These are phyloP conservation scores for Athetis lepigone DNA, from an alignment of 2,888 invertebrate species.

Conservation along the genomic window DNA sequence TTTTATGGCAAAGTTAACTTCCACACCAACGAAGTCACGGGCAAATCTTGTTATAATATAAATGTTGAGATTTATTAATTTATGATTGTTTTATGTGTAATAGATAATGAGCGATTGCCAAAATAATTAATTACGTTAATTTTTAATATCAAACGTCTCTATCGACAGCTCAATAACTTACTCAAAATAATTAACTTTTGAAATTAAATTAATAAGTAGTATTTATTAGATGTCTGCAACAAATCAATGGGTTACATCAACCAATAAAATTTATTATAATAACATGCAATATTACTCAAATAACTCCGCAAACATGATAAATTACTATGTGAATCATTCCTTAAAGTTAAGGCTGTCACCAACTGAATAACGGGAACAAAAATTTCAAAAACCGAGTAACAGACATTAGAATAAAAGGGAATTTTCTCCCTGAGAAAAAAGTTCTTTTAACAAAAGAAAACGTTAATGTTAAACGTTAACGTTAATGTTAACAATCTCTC, in stretches of 20 bases:
- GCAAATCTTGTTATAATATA: no score
- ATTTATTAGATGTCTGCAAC: slow-evolving; percentile 6
- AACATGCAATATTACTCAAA: slow-evolving; percentile 25
- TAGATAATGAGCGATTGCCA: slow-evolving; percentile 18
- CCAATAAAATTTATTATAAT: slow-evolving; percentile 37
- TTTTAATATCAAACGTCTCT: slow-evolving; percentile 14
- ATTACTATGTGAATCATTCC: slow-evolving; percentile 25
- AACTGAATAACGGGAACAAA: no score
- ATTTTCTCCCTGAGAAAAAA: no score
- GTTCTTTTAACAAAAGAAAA: no score
- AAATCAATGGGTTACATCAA: slow-evolving; percentile 27
- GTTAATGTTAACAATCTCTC: no score
- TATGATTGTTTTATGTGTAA: neutral
- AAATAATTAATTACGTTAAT: slow-evolving; percentile 33
- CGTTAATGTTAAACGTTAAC: no score
- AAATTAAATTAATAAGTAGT: slow-evolving; percentile 1
- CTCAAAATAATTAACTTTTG: slow-evolving; percentile 34
- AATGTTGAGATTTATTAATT: neutral
- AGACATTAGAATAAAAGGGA: no score
- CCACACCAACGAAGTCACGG: no score
- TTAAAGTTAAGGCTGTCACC: no score
- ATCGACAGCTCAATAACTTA: slow-evolving; percentile 36
- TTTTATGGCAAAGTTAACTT: no score
- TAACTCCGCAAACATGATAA: slow-evolving; percentile 31
- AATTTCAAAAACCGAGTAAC: no score